phyloP scores from a whole-genome alignment of 2,888 invertebrate species.

The Microctonus aethiopoides region DNA sequence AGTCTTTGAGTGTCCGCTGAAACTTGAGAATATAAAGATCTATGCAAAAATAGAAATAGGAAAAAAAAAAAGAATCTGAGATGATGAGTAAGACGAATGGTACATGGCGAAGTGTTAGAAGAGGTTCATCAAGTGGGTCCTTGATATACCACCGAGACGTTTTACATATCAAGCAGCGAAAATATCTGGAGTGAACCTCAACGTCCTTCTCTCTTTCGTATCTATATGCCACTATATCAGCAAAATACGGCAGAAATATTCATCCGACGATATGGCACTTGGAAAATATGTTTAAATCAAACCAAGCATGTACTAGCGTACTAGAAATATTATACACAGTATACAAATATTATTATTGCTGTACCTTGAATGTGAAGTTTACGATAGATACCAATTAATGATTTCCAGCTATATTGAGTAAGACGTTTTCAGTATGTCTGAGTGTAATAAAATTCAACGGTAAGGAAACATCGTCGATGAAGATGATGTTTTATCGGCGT shows the following conservation, averaged over 20 bases:
- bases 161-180: neutral
- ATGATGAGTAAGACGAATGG: neutral
- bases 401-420: neutral
- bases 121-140: no score
- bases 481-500: neutral
- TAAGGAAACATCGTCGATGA: neutral
- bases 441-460: neutral
- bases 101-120: no score
- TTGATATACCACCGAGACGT: slow-evolving; percentile 14
- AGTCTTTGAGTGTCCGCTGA: slow-evolving; percentile 4
- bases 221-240: no score
- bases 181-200: neutral
- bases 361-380: neutral
- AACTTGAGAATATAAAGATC: neutral
- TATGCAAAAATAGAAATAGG: neutral
- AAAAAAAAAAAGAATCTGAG: neutral
- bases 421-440: neutral
- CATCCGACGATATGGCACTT: neutral
- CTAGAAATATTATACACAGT: neutral
- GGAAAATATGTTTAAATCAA: neutral
- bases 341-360: neutral
- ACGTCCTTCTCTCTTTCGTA: neutral
- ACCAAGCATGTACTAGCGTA: neutral
- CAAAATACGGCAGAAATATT: no score
- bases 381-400: neutral